Evolutionary conservation across 2,113 vertebrate species (phyloP).

Genomic region (Marmota flaviventris): DNA sequence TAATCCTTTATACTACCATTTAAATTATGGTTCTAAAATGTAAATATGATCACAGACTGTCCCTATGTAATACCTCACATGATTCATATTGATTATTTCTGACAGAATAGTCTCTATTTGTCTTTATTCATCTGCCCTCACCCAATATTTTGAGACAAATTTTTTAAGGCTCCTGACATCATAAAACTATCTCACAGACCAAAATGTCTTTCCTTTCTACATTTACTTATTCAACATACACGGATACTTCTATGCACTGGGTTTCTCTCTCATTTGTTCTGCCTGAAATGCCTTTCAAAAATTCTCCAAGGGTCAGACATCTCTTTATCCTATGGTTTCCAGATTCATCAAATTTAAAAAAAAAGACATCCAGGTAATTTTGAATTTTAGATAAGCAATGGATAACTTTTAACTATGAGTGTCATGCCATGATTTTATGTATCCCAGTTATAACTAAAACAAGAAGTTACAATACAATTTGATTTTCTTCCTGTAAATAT

Average conservation of each 20-base stretch:
- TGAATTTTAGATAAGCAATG: neutral
- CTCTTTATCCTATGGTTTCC: neutral
- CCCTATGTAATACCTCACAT: neutral
- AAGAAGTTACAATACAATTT: neutral
- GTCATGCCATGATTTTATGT: neutral
- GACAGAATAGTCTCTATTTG: neutral
- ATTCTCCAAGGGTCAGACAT: neutral
- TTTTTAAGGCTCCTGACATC: neutral
- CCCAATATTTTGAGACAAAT: neutral
- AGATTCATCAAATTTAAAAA: constrained; percentile 7
- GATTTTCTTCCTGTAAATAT: neutral
- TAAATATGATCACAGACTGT: neutral
- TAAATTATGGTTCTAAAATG: constrained; percentile 48
- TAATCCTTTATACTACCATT: neutral
- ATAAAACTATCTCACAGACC: neutral
- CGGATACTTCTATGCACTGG: neutral
- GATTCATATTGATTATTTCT: neutral
- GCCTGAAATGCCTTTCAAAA: neutral
- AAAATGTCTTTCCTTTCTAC: neutral
- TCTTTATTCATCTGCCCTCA: neutral
- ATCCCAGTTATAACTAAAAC: neutral
- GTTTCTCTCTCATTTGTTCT: neutral
- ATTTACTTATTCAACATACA: neutral
- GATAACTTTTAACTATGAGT: neutral
- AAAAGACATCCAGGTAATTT: neutral